These are phyloP conservation scores for Camelus dromedarius DNA, from an alignment of 2,113 vertebrate species.

Conservation along the genomic window DNA sequence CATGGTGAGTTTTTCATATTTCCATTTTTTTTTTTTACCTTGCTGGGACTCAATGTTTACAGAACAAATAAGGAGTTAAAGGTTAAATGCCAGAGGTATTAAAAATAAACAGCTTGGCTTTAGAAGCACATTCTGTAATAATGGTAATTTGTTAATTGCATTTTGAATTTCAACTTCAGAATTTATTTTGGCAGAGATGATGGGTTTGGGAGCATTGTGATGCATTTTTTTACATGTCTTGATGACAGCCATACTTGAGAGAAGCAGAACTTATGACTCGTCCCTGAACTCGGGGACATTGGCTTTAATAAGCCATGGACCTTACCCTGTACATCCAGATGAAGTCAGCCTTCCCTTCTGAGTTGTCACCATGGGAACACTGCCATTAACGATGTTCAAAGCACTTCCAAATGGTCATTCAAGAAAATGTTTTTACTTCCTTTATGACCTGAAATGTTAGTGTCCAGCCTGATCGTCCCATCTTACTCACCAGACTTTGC, in stretches of 20 bases:
- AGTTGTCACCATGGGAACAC: not conserved
- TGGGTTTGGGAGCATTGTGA: slow-evolving; percentile 35
- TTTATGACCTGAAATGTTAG: slow-evolving; percentile 1
- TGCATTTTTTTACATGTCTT: not conserved
- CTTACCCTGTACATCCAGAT: not conserved
- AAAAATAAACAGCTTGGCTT: slow-evolving; percentile 69
- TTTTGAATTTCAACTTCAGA: slow-evolving; percentile 69
- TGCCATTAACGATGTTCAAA: not conserved
- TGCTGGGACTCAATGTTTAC: slow-evolving; percentile 68
- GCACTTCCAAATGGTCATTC: not conserved
- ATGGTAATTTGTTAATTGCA: slow-evolving; percentile 61
- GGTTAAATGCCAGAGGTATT: slow-evolving; percentile 73
- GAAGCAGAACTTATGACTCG: not conserved
- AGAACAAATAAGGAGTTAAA: slow-evolving; percentile 65
- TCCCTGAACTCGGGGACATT: not conserved
- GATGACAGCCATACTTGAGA: not conserved
- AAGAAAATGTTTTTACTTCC: not conserved
- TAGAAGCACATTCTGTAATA: slow-evolving; percentile 70
- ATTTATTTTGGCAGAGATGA: slow-evolving; percentile 67
- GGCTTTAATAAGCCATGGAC: not conserved
- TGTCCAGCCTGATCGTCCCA: not conserved
- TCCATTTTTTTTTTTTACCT: slow-evolving; percentile 48
- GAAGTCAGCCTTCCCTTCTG: not conserved
- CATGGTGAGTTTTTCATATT: not conserved
- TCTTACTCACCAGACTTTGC: not conserved